Evolutionary conservation across 2,888 invertebrate species (phyloP), one percentile per base, ranked within the genome.

Genomic region (Tenthredo notha): DNA sequence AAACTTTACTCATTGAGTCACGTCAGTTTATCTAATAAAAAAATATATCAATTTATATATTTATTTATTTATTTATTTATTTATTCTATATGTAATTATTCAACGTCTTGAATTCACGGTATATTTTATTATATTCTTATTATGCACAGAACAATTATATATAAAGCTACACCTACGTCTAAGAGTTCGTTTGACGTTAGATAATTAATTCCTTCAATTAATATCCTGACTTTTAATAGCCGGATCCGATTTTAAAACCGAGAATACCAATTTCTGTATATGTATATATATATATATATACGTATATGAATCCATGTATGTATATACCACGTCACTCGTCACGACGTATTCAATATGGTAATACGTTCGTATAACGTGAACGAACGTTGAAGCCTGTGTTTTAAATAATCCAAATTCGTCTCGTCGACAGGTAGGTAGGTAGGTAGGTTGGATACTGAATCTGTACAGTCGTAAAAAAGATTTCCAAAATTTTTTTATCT

Each of bases 381-480:
- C 37, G 65, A 65, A 67, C 65, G 43, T 21, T 18, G 15, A 82
- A n/a, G 15, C 43, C 61, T 18, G 82, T 82, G 82, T 82, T 82
- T 82, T 82, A 82, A 82, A 82, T 82, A 82, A 82, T 82, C 65
- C 65, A 65, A 67, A 82, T 82, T 67, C 82, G 82, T 82, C 82
- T 43, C 65, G 43, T 70, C 5, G 9, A 21, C 40, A 43, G 67
- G 18, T 67, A 29, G 29, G 12, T 33, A 67, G n/a, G n/a, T 33
- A 33, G 33, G 4, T 33, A 33, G n/a, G n/a, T 33, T 4, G 15
- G 1, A 10, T 67, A 67, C 67, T 18, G 12, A 6, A 1, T 25
- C 0, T 1, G 33, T 67, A 67, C 4, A 67, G 33, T 33, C 33
- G 33, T 33, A 0, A 1, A 61, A 25, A 61, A 61, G 12, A 33